A percentile compares a stretch with the other conserved stretches of the same genome.
Conservation (phyloP, 2,113 vertebrate genomes). For the human region GRCh38 chr5:79697501-79698000, state of each 20-base stretch:
- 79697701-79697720: not conserved
- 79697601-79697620: not conserved
- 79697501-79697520: not conserved
- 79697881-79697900: not conserved
- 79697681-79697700: not conserved
- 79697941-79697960: constrained; percentile 76
- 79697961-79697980: constrained; percentile 25
- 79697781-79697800: not conserved
- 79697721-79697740: not conserved
- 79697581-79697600: not conserved
- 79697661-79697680: not conserved
- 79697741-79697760: not conserved
- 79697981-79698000: constrained; percentile 66
- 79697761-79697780: not conserved
- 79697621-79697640: not conserved
- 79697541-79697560: not conserved
- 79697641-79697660: not conserved
- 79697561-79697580: not conserved
- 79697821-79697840: constrained; percentile 16
- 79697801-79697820: constrained; percentile 24
- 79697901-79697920: constrained; percentile 62
- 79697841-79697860: constrained; percentile 7
- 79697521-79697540: not conserved
- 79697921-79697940: constrained; percentile 30
- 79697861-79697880: not conserved